Evolutionary conservation across 2,113 vertebrate genomes (phyloP).

Genomic region (Seriola quinqueradiata): DNA sequence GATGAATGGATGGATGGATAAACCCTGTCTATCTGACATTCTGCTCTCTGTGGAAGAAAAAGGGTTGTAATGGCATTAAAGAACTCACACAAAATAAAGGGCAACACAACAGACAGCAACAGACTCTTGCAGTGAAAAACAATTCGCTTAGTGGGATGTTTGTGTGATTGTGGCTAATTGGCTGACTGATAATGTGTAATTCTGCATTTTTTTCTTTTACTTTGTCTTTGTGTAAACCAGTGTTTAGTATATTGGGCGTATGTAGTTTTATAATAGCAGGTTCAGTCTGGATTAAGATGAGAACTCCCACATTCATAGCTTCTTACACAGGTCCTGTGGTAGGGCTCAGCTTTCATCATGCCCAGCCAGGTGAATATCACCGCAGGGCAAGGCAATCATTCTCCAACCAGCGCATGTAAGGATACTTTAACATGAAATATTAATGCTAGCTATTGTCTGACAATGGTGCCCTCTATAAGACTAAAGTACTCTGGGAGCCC

Average conservation of each 20-base stretch:
- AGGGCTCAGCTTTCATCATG: constrained; percentile 38
- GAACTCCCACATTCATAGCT: constrained; percentile 5
- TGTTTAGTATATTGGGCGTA: background rate
- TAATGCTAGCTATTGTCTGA: constrained; percentile 63
- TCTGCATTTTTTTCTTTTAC: constrained; percentile 1
- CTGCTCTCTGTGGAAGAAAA: constrained; percentile 2
- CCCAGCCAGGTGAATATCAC: constrained; percentile 55
- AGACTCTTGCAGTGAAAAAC: constrained; percentile 29
- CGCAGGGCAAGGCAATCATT: constrained; percentile 50
- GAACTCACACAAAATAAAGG: constrained; percentile 3
- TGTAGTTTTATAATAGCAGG: constrained; percentile 1
- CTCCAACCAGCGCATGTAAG: constrained; percentile 62
- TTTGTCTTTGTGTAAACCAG: constrained; percentile 1
- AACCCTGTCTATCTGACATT: constrained; percentile 5
- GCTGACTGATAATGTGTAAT: background rate
- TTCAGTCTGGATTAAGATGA: constrained; percentile 15
- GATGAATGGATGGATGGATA: too few relatives aligned
- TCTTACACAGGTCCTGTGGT: constrained; percentile 33
- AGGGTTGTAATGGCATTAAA: constrained; percentile 2
- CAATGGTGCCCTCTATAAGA: constrained; percentile 27
- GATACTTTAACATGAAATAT: constrained; percentile 77
- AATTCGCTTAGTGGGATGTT: constrained; percentile 7
- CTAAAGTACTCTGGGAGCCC: constrained; percentile 32
- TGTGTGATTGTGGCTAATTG: background rate
- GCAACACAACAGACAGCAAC: background rate